These are phyloP conservation scores for Equus quagga DNA, from an alignment of 2,113 vertebrate genomes.

Conservation along the genomic window DNA sequence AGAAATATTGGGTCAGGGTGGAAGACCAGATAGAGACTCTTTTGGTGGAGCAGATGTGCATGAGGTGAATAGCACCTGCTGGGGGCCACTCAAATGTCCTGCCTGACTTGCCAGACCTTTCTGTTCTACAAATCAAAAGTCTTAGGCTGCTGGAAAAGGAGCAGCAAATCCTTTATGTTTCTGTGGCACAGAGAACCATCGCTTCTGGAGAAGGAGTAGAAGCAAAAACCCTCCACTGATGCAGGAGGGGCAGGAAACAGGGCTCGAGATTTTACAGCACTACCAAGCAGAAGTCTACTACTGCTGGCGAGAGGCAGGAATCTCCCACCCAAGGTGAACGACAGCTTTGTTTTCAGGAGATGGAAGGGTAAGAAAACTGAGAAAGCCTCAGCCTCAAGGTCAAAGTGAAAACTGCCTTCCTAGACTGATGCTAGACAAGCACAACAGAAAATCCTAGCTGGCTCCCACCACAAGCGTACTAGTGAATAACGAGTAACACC, in stretches of 20 bases:
- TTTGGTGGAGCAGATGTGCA: no score
- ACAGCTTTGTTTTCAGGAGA: background rate
- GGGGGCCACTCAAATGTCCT: background rate
- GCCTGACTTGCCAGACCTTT: background rate
- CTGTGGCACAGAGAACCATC: background rate
- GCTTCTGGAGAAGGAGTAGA: background rate
- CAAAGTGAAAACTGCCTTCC: background rate
- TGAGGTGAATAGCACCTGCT: background rate
- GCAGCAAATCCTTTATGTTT: background rate
- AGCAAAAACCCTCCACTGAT: background rate
- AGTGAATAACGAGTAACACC: background rate
- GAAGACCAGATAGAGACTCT: no score
- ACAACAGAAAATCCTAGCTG: background rate
- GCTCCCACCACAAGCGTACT: background rate
- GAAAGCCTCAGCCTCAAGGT: background rate
- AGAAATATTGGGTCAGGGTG: background rate
- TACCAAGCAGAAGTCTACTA: background rate
- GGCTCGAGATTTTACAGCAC: background rate
- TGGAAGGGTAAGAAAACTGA: background rate
- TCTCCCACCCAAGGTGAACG: no score
- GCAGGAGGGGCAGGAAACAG: background rate
- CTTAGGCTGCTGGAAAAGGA: background rate
- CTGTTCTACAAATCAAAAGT: background rate
- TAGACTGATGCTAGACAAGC: background rate
- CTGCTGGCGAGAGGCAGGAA: background rate